Percentiles rank a stretch among this genome's conserved stretches.
These are phyloP conservation scores for Phalera bucephala DNA, from an alignment of 2,888 invertebrate species.

Conservation along the genomic window DNA sequence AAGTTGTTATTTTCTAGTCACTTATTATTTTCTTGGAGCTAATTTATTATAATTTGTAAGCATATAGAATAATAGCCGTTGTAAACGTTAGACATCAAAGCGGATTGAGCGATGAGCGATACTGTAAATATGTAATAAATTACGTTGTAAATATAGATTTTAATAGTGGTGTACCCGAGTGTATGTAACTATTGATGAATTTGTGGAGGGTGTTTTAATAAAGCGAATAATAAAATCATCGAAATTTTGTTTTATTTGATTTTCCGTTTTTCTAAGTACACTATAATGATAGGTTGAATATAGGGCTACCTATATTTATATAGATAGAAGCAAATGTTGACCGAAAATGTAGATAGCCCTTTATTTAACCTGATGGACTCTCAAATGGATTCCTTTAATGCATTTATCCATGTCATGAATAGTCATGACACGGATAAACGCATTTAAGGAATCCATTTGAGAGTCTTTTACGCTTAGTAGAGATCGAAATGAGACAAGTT, in stretches of 20 bases:
- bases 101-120: slow-evolving; percentile 36
- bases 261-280: slow-evolving; percentile 4
- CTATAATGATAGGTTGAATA: background rate
- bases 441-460: too few relatives aligned
- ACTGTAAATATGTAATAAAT: slow-evolving; percentile 52
- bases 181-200: slow-evolving; percentile 66
- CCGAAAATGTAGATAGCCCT: too few relatives aligned
- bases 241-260: slow-evolving; percentile 24
- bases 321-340: too few relatives aligned
- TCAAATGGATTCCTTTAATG: too few relatives aligned
- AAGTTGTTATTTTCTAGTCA: too few relatives aligned
- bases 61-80: slow-evolving; percentile 7
- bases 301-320: too few relatives aligned
- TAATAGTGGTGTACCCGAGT: slow-evolving; percentile 66
- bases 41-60: slow-evolving; percentile 1
- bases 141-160: slow-evolving; percentile 60
- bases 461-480: too few relatives aligned
- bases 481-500: too few relatives aligned
- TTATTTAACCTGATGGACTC: too few relatives aligned
- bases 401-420: too few relatives aligned
- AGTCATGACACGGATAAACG: too few relatives aligned
- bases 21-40: slow-evolving; percentile 22
- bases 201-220: slow-evolving; percentile 80
- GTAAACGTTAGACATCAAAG: slow-evolving; percentile 20
- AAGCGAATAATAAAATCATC: slow-evolving; percentile 63